Evolutionary conservation across 2,797 vertebrate species (phyloP), one percentile per base, ranked within the genome.

Genomic region (Gymnopithys bicolor): DNA sequence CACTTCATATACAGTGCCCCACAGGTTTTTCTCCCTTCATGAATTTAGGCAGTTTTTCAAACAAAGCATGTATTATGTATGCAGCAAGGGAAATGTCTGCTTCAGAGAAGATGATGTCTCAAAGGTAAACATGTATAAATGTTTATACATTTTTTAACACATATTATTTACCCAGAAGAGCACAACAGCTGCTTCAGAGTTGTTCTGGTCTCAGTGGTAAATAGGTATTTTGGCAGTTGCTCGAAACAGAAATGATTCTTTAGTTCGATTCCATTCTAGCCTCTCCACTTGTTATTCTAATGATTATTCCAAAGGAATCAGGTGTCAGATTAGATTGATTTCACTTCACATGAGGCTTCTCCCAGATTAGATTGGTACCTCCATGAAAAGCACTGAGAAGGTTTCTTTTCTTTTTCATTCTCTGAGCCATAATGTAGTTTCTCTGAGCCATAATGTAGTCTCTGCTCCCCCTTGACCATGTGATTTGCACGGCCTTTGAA

Each of bases 141-240:
- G 93, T 96, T 97, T 96, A 96, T 96, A 96, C 94, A 96, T 96
- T 96, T 97, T 97, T 96, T 91, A 96, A 93, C 92, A 96, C 91
- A 81, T 95, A 95, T 93, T 97, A 96, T 96, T 96, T 96, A 94
- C 96, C 91, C 95, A 96, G 70, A 96, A 96, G 92, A 95, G 59
- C 90, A 84, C 95, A 96, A 94, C 96, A 97, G 89, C 96, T 97
- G 97, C 96, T 97, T 95, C 77, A 35, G 96, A 95, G 92, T 87
- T 96, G 88, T 93, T 96, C 68, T 84, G 67, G 91, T 96, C 97
- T 97, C 96, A 55, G 39, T 68, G 87, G 95, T 94, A 96, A 97
- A 96, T 70, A 96, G 91, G 89, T 89, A 87, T 95, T 96, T 95
- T 90, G 91, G 94, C 92, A 89, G 74, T 83, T 93, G 75, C 74